phyloP scores from a whole-genome alignment of 2,888 invertebrate species.

The Fragum whitleyi region DNA sequence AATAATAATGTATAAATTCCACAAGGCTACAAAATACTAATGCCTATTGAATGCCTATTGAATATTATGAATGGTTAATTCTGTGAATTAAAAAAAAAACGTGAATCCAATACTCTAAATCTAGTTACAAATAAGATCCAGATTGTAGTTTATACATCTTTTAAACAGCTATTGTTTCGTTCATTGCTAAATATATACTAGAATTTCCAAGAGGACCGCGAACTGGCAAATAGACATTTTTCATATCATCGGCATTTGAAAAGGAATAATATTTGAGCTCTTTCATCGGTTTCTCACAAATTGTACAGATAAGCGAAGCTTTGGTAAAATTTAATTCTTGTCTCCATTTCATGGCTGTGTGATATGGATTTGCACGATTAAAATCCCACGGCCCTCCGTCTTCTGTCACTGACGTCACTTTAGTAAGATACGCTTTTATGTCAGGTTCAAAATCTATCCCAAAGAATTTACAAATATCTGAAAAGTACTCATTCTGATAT shows the following conservation, averaged over 20 bases:
- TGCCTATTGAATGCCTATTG: too few species aligned
- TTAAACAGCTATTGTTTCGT: background rate
- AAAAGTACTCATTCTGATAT: background rate
- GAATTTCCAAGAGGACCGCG: background rate
- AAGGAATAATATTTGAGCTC: slow-evolving; percentile 10
- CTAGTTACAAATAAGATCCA: too few species aligned
- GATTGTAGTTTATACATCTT: too few species aligned
- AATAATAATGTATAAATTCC: too few species aligned
- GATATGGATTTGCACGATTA: slow-evolving; percentile 1
- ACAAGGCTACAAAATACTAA: too few species aligned
- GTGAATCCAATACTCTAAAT: too few species aligned
- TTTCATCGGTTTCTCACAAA: slow-evolving; percentile 17
- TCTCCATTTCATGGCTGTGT: slow-evolving; percentile 18
- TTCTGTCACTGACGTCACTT: background rate
- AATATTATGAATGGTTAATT: too few species aligned
- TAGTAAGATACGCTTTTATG: slow-evolving; percentile 2
- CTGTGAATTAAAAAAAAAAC: too few species aligned
- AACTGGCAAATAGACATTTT: background rate
- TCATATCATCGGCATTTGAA: slow-evolving; percentile 2
- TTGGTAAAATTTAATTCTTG: background rate
- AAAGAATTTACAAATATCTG: slow-evolving; percentile 7
- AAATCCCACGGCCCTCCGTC: slow-evolving; percentile 15
- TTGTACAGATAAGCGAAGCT: slow-evolving; percentile 2
- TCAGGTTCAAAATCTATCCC: slow-evolving; percentile 9
- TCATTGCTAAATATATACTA: background rate